These are phyloP conservation scores for Prolemur simus DNA, from an alignment of 2,113 vertebrate genomes.

Conservation along the genomic window DNA sequence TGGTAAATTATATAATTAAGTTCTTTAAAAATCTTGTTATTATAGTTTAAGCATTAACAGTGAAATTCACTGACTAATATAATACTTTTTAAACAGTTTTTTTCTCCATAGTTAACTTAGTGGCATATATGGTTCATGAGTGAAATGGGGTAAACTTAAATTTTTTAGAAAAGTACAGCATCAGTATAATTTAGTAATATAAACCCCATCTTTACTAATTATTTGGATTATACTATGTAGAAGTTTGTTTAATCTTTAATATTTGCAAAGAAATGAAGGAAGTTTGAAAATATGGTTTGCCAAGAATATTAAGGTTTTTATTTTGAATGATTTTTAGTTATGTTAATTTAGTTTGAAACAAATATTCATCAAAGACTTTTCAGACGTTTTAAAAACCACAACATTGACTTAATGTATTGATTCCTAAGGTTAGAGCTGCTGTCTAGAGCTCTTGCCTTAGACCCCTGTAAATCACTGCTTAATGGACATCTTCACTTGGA, in stretches of 20 bases:
- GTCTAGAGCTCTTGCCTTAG: neutral
- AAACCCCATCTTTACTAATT: neutral
- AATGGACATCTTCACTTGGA: constrained; percentile 6
- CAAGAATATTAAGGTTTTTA: constrained; percentile 10
- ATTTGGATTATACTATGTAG: constrained; percentile 30
- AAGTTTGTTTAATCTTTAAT: constrained; percentile 13
- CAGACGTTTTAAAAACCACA: neutral
- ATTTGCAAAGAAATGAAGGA: neutral
- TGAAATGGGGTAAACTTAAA: neutral
- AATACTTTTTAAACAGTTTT: neutral
- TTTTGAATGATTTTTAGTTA: constrained; percentile 32
- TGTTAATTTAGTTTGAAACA: constrained; percentile 46
- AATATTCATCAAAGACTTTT: constrained; percentile 19
- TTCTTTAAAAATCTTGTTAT: neutral
- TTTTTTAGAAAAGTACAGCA: neutral
- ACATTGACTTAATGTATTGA: neutral
- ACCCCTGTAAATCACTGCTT: constrained; percentile 23
- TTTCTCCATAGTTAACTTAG: neutral
- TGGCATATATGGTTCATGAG: neutral
- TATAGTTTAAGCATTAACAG: neutral
- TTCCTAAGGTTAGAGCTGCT: constrained; percentile 11
- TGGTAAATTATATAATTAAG: constrained; percentile 33
- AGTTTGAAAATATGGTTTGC: constrained; percentile 47
- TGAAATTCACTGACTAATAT: neutral
- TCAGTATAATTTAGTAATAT: constrained; percentile 16